These are phyloP conservation scores for Plebejus argus DNA, from an alignment of 2,888 invertebrate genomes.

Conservation along the genomic window DNA sequence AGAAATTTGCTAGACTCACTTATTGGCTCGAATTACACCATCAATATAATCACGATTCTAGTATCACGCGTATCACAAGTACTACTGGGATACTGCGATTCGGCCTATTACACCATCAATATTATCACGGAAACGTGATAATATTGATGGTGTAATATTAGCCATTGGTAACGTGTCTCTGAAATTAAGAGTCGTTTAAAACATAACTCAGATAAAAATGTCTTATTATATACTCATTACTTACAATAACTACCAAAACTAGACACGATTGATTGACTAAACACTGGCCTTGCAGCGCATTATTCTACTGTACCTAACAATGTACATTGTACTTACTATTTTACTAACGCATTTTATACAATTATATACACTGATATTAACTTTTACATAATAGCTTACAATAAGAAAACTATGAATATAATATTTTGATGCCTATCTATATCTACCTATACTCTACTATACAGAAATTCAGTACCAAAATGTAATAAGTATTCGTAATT, in stretches of 20 bases:
- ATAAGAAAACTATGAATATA: slow-evolving; percentile 18
- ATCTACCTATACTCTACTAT: slow-evolving; percentile 13
- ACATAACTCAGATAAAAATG: neutral
- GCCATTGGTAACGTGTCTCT: no score
- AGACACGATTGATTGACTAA: neutral
- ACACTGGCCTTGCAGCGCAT: slow-evolving; percentile 8
- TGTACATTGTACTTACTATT: slow-evolving; percentile 14
- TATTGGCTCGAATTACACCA: no score
- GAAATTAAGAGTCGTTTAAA: neutral
- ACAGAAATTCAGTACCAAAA: neutral
- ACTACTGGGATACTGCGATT: no score
- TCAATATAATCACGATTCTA: no score
- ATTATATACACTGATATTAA: slow-evolving; percentile 15
- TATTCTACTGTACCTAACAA: slow-evolving; percentile 12
- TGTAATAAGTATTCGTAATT: neutral
- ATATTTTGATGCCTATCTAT: slow-evolving; percentile 30
- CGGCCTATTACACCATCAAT: no score
- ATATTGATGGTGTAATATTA: no score
- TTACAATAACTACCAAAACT: neutral
- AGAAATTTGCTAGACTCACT: neutral
- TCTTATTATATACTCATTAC: neutral
- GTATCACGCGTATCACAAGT: no score
- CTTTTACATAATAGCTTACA: slow-evolving; percentile 8
- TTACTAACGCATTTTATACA: slow-evolving; percentile 24
- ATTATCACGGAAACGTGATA: no score